phyloP scores from a whole-genome alignment of 2,888 invertebrate genomes.

The Stenchaetothrips biformis region DNA sequence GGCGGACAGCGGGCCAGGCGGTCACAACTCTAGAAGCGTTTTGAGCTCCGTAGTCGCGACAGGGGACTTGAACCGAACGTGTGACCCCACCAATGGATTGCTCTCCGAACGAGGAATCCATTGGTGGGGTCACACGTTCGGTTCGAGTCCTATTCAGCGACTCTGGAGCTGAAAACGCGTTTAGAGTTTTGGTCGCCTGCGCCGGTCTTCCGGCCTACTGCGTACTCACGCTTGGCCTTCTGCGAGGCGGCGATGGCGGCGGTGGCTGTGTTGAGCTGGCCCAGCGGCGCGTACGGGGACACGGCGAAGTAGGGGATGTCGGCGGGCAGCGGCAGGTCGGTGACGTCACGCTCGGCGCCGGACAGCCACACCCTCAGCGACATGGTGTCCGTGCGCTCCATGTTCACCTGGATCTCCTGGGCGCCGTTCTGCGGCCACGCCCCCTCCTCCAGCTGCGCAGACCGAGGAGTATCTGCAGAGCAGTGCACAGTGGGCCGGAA shows the following conservation, averaged over 20 bases:
- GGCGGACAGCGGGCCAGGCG: no score
- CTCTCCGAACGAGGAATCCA: no score
- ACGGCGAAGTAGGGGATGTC: constrained; percentile 17
- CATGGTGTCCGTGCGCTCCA: neutral
- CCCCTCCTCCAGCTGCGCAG: neutral
- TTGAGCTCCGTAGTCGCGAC: no score
- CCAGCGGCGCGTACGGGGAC: neutral
- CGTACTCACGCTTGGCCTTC: constrained; percentile 3
- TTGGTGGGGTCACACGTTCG: no score
- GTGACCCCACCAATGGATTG: no score
- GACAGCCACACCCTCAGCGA: neutral
- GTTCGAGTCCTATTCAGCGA: no score
- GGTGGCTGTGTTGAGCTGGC: neutral
- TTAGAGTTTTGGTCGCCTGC: no score
- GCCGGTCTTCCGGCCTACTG: neutral
- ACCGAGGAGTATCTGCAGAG: neutral
- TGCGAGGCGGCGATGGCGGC: neutral
- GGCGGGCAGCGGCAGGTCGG: neutral
- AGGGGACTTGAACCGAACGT: no score
- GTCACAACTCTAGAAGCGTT: no score
- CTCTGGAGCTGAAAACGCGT: no score
- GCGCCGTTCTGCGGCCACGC: neutral
- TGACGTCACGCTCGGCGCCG: neutral
- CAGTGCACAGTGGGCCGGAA: no score
- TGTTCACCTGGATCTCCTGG: constrained; percentile 6